Conservation (phyloP, 2,797 vertebrate species). For the Microctenopoma lineatum region DNA sequence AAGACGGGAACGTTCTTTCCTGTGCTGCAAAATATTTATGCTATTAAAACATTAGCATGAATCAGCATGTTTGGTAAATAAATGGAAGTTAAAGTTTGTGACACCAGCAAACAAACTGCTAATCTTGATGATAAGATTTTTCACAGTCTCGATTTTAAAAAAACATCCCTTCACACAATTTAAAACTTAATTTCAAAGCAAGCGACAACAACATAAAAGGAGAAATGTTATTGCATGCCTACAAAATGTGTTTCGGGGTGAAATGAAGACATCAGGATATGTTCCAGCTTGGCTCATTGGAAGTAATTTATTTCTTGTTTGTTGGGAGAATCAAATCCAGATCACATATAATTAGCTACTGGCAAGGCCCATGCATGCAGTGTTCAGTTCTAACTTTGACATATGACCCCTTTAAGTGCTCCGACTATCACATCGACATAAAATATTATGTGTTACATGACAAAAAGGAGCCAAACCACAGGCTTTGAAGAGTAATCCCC, state of each 20-base stretch:
- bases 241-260: constrained; percentile 6
- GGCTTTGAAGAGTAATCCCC: constrained; percentile 75
- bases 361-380: constrained; percentile 10
- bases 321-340: constrained; percentile 24
- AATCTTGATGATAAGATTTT: constrained; percentile 15
- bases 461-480: constrained; percentile 54
- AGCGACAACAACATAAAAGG: constrained; percentile 10
- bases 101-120: neutral
- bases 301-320: constrained; percentile 36
- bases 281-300: constrained; percentile 20
- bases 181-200: constrained; percentile 4
- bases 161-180: constrained; percentile 10
- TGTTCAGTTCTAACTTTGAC: constrained; percentile 50
- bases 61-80: too few species aligned
- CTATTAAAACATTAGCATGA: too few species aligned
- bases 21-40: neutral
- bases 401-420: constrained; percentile 57
- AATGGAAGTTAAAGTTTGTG: neutral
- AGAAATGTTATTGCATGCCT: constrained; percentile 2
- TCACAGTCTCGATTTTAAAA: constrained; percentile 18
- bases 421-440: constrained; percentile 63
- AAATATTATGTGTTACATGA: constrained; percentile 75
- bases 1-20: constrained; percentile 25
- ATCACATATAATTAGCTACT: constrained; percentile 50
- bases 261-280: constrained; percentile 39